phyloP scores from a whole-genome alignment of 92 coral and sea anemone species.

The Porites rus region DNA sequence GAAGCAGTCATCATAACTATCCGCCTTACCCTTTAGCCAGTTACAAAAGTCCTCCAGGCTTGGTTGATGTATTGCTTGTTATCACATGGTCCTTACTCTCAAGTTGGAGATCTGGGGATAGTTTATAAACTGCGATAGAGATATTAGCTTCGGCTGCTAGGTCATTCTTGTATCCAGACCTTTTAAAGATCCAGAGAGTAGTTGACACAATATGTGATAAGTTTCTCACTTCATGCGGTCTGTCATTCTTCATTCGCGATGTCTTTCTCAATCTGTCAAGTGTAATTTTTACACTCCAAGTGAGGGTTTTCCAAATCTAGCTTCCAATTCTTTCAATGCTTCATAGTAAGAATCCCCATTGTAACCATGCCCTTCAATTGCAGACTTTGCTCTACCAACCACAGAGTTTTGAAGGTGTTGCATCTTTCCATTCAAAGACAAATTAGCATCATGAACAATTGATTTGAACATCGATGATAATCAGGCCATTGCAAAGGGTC shows the following conservation, averaged over 20 bases:
- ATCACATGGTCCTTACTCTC: slow-evolving; percentile 39
- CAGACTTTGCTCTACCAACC: slow-evolving; percentile 56
- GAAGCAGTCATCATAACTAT: slow-evolving; percentile 52
- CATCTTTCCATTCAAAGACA: slow-evolving; percentile 48
- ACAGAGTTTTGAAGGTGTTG: slow-evolving; percentile 68
- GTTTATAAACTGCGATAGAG: slow-evolving; percentile 37
- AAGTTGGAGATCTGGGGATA: slow-evolving; percentile 37
- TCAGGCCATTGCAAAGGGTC: slow-evolving; percentile 69
- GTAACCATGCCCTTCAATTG: slow-evolving; percentile 62
- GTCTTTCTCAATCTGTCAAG: slow-evolving; percentile 32
- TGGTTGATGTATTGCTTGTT: background rate
- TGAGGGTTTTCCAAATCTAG: slow-evolving; percentile 63
- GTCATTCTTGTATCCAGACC: slow-evolving; percentile 40
- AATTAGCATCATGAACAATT: slow-evolving; percentile 50
- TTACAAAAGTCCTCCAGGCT: slow-evolving; percentile 25
- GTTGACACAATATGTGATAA: slow-evolving; percentile 44
- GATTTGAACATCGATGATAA: slow-evolving; percentile 66
- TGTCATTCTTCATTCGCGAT: slow-evolving; percentile 37
- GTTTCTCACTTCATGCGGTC: slow-evolving; percentile 32
- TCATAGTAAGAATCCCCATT: slow-evolving; percentile 56
- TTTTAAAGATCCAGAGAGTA: slow-evolving; percentile 42
- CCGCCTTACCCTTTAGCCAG: slow-evolving; percentile 49
- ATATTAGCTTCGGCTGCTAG: slow-evolving; percentile 49
- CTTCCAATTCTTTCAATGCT: slow-evolving; percentile 56
- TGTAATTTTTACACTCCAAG: slow-evolving; percentile 34